Percentiles rank a stretch among this genome's conserved stretches.
Conservation (phyloP, 2,888 invertebrate genomes). For the Tuta absoluta region DNA sequence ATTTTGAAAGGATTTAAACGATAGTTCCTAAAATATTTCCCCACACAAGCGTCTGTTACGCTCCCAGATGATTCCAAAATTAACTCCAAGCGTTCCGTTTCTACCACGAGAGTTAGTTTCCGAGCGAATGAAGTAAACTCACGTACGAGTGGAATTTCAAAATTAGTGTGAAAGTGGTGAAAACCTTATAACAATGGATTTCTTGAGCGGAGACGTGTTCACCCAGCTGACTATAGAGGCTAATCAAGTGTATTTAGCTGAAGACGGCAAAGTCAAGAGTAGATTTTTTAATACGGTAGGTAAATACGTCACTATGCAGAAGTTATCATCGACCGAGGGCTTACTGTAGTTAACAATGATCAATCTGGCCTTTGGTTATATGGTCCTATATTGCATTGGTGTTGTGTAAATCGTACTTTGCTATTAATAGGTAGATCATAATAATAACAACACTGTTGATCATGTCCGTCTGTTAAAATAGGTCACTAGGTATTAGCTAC, state of each 20-base stretch:
- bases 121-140: conserved; percentile 60
- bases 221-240: conserved; percentile 94
- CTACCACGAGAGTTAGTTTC: conserved; percentile 56
- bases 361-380: too few relatives aligned
- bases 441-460: too few relatives aligned
- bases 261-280: conserved; percentile 89
- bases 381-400: too few relatives aligned
- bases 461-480: too few relatives aligned
- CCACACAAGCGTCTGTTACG: conserved; percentile 43
- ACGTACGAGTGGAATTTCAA: conserved; percentile 42
- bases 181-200: conserved; percentile 79
- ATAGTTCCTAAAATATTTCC: conserved; percentile 56
- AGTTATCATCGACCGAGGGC: too few relatives aligned
- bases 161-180: conserved; percentile 48
- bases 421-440: too few relatives aligned
- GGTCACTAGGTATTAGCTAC: too few relatives aligned
- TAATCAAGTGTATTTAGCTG: conserved; percentile 91
- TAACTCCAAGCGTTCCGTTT: conserved; percentile 71
- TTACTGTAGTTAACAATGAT: too few relatives aligned
- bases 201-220: conserved; percentile 88
- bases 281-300: conserved; percentile 92
- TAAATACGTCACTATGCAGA: conserved; percentile 19
- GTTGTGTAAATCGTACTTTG: too few relatives aligned
- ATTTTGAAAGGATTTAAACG: conserved; percentile 35
- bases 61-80: conserved; percentile 77